Conservation (phyloP, 2,113 vertebrate species). For the Oxyruncus cristatus region DNA sequence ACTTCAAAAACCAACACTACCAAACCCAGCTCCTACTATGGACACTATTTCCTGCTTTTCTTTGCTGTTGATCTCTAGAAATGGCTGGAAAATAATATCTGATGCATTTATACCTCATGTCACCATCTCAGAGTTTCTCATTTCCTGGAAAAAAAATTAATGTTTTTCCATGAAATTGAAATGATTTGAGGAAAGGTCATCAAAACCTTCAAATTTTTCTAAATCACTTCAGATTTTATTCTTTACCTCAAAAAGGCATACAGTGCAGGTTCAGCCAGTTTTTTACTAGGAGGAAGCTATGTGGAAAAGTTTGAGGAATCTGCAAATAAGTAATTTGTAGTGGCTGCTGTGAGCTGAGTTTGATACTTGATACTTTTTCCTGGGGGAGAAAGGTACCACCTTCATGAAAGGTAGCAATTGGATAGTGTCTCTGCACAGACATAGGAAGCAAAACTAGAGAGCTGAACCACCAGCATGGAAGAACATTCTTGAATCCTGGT, state of each 20-base stretch:
- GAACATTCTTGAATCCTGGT: background rate
- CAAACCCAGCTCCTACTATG: background rate
- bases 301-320: background rate
- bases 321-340: background rate
- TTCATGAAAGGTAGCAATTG: background rate
- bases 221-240: background rate
- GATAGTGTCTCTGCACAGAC: background rate
- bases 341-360: background rate
- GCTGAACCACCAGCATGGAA: background rate
- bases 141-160: background rate
- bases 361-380: background rate
- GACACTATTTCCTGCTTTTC: background rate
- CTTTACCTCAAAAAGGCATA: background rate
- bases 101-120: background rate
- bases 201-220: background rate
- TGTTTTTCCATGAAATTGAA: background rate
- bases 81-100: background rate
- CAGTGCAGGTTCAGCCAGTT: background rate
- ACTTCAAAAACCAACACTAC: background rate
- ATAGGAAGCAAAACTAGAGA: background rate
- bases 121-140: background rate
- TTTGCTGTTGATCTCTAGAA: background rate
- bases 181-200: background rate
- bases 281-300: background rate
- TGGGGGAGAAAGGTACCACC: background rate